phyloP scores from a whole-genome alignment of 2,113 vertebrate genomes.

The Oryzias curvinotus region DNA sequence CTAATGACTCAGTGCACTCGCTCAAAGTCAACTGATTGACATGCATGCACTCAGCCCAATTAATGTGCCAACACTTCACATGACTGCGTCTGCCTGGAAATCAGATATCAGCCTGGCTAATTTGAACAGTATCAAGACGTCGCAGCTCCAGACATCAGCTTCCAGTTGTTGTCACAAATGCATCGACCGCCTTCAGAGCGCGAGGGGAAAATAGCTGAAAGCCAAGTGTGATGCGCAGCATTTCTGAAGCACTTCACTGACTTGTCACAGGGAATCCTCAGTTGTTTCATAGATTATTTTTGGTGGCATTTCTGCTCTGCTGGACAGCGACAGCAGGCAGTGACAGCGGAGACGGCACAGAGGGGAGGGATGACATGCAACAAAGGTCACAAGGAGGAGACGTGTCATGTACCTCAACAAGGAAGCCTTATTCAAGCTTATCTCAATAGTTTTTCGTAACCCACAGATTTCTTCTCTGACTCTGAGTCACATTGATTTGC shows the following conservation, averaged over 20 bases:
- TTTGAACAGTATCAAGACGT: conserved; percentile 33
- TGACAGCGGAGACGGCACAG: conserved; percentile 45
- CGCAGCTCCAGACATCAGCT: conserved; percentile 28
- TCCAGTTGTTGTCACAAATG: conserved; percentile 53
- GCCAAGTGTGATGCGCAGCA: conserved; percentile 2
- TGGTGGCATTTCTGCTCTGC: conserved; percentile 63
- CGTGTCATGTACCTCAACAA: conserved; percentile 40
- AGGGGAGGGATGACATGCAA: conserved; percentile 63
- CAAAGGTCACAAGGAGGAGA: conserved; percentile 61
- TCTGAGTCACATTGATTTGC: conserved; percentile 23
- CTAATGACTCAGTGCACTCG: conserved; percentile 27
- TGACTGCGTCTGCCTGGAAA: conserved; percentile 30
- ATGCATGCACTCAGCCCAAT: conserved; percentile 49
- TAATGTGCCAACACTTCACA: conserved; percentile 41
- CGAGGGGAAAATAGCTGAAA: conserved; percentile 21
- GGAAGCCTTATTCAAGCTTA: conserved; percentile 23
- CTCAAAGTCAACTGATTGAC: conserved; percentile 49
- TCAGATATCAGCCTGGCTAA: conserved; percentile 46
- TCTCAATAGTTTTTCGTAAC: conserved; percentile 18
- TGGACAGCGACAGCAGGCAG: conserved; percentile 44
- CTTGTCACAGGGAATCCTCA: conserved; percentile 57
- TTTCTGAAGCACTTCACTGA: conserved; percentile 42
- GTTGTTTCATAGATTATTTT: conserved; percentile 48
- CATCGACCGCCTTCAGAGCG: conserved; percentile 34
- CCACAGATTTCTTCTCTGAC: conserved; percentile 21